Base-by-base conservation (phyloP, 1,140 invertebrate species). In the Arion vulgaris region DNA sequence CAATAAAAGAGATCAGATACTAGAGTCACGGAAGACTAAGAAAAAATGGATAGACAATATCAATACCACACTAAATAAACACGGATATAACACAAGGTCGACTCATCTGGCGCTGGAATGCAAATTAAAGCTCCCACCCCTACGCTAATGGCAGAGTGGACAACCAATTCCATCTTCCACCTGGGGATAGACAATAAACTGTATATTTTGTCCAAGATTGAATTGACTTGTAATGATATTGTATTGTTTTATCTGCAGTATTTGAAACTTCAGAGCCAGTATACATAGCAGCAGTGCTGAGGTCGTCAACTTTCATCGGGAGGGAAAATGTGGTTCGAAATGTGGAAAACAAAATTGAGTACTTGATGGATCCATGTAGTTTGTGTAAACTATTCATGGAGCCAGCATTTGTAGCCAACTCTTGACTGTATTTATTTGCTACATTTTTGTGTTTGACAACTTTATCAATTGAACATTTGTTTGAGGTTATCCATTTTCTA, bases 261-360 rank as follows among this genome's bases (percentile, higher is more conserved):
- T 69, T 51, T 75, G 26, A 71, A 82, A 73, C 32, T 62, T 45
- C 49, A 81, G 68, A 76, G 53, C n/a, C 66, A 71, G 28, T 81
- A 81, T 72, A 39, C 76, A 66, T 66, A 74, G 32, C 36, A 15
- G 15, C 28, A 41, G 71, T 72, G 71, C 26, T 72, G 28, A 62
- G 34, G 1, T n/a, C n/a, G n/a, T 11, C 62, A 32, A 38, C 57
- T 39, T 17, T 32, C n/a, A 23, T 68, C 53, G 36, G 19, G 32
- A 19, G 71, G 39, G 71, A 72, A 39, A 32, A 66, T 66, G 53
- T 57, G n/a, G 62, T 66, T 1, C 28, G n/a, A 66, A 66, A 66
- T 32, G 32, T 57, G 5, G 41, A 15, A 15, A 15, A 45, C 5
- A 15, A 15, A 45, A 45, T 5, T 7, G 26, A 26, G 51, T 32